Base-by-base conservation (phyloP, 2,888 invertebrate species). In the Nomada fabriciana region DNA sequence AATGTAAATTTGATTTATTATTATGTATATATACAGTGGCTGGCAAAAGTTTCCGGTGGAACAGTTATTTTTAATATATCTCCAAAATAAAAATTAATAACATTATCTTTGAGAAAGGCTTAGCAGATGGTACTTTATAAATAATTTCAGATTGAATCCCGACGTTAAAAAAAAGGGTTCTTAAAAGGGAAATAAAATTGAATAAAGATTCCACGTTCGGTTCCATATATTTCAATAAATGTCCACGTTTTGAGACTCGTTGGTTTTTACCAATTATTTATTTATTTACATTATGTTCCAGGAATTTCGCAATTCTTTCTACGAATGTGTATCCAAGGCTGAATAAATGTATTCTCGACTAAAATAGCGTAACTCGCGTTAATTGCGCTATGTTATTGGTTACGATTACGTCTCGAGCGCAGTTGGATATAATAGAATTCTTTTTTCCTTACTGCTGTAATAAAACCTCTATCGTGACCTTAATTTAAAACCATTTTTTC, bases 191-290 rank as follows among this genome's bases (percentile, higher is more conserved):
- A 29, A 29, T 29, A 7, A 29, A 29, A 29, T 29, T 29, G 5
- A 29, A 29, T 29, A 29, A 29, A 29, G 29, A 29, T 29, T 29
- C 7, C 29, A 5, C 29, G 29, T 29, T 29, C 29, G 29, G 5
- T 29, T 29, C 7, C 29, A 29, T 5, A 5, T 29, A 29, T 60
- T 59, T 52, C 47, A 52, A 63, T n/a, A 11, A 47, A 29, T 9
- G 20, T 55, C 13, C 23, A 13, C 23, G 42, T 29, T 25, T 29
- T 59, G 18, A 60, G 20, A 68, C 43, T 53, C 36, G 13, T 71
- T 68, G 76, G 68, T 29, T 55, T 73, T 55, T 69, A 74, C 79
- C 52, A 36, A 72, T 76, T 60, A 50, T 20, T 73, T 61, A 57
- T n/a, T 20, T 73, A 59, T 43, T 74, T 7, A 36, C 15, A 18